Conservation (phyloP, 2,797 vertebrate genomes). For the Cirrhinus mrigala region DNA sequence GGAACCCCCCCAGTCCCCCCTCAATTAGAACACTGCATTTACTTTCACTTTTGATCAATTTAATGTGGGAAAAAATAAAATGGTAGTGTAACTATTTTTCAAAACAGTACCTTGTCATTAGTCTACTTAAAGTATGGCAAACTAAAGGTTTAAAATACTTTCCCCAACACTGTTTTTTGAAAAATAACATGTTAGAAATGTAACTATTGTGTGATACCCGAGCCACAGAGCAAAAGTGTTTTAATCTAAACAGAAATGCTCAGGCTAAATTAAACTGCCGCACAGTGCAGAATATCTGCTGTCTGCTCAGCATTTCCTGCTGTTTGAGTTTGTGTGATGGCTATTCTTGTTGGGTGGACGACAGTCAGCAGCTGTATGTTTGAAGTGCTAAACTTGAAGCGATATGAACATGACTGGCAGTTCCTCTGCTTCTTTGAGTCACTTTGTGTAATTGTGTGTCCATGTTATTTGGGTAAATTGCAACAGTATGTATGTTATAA, state of each 20-base stretch:
- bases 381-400: constrained; percentile 28
- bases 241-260: neutral
- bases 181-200: neutral
- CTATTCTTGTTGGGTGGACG: neutral
- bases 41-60: too few relatives aligned
- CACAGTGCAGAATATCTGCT: constrained; percentile 20
- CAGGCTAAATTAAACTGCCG: constrained; percentile 8
- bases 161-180: neutral
- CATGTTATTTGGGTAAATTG: neutral
- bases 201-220: too few relatives aligned
- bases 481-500: neutral
- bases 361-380: neutral
- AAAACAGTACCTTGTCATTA: neutral
- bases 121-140: neutral
- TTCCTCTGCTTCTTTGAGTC: constrained; percentile 16
- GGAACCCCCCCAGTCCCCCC: too few relatives aligned
- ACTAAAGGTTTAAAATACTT: neutral
- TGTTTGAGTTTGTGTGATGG: constrained; percentile 15
- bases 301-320: neutral
- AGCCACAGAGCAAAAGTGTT: neutral
- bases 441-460: neutral
- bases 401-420: constrained; percentile 26
- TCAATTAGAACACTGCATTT: too few relatives aligned
- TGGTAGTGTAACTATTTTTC: neutral
- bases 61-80: too few relatives aligned